phyloP scores from a whole-genome alignment of 2,888 invertebrate genomes.

The Sesamia inferens region DNA sequence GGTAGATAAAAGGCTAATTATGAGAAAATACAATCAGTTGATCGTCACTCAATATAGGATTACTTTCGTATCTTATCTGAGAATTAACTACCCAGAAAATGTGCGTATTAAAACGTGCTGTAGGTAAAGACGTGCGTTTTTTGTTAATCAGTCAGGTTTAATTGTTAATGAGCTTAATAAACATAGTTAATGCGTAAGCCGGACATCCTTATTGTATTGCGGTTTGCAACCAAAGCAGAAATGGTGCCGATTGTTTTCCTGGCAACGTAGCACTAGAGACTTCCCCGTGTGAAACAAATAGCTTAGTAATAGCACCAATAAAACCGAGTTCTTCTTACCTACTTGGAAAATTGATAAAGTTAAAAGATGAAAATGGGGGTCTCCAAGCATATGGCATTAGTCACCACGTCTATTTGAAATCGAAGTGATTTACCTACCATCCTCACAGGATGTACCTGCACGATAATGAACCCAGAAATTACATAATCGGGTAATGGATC shows the following conservation, averaged over 20 bases:
- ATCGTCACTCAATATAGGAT: not conserved
- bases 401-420: not conserved
- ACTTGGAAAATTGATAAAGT: not conserved
- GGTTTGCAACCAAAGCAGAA: not conserved
- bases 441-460: not conserved
- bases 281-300: not conserved
- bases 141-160: not conserved
- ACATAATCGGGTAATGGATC: no score
- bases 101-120: not conserved
- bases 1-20: constrained; percentile 5
- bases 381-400: not conserved
- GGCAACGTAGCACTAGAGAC: not conserved
- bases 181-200: no score
- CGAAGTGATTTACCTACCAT: not conserved
- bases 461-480: no score
- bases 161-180: not conserved
- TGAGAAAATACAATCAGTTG: constrained; percentile 4
- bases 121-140: not conserved
- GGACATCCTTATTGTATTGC: not conserved
- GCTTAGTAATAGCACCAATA: not conserved
- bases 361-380: not conserved
- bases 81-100: not conserved
- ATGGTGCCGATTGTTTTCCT: not conserved
- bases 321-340: not conserved
- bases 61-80: not conserved